Evolutionary conservation across 2,113 vertebrate genomes (phyloP).

Genomic region (Chlamydotis undulata): DNA sequence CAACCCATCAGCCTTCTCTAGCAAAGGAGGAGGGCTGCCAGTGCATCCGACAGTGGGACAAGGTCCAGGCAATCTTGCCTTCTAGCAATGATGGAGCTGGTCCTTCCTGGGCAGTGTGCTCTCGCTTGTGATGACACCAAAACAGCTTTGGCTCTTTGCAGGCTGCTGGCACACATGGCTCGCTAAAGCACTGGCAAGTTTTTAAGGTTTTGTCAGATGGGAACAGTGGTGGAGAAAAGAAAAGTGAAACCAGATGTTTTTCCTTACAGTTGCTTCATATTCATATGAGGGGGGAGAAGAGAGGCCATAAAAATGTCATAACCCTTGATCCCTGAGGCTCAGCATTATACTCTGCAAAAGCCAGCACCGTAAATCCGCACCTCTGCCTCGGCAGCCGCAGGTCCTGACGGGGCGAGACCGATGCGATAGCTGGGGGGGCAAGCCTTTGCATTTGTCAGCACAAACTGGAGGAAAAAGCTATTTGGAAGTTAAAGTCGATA

Average conservation of each 20-base stretch:
- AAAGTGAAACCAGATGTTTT: slow-evolving; percentile 82
- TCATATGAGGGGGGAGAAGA: slow-evolving; percentile 14
- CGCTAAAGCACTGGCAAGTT: slow-evolving; percentile 63
- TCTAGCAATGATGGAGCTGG: not conserved
- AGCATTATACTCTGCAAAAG: slow-evolving; percentile 60
- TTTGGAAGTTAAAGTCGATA: not conserved
- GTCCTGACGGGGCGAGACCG: not conserved
- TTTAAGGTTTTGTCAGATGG: slow-evolving; percentile 72
- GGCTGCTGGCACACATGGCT: not conserved
- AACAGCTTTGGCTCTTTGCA: slow-evolving; percentile 18
- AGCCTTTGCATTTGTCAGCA: not conserved
- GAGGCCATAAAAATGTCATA: slow-evolving; percentile 76
- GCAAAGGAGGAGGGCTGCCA: not conserved
- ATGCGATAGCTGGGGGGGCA: not conserved
- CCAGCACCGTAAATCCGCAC: slow-evolving; percentile 56
- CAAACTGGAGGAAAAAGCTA: slow-evolving; percentile 14
- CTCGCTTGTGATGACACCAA: slow-evolving; percentile 4
- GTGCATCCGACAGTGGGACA: not conserved
- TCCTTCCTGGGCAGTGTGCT: not conserved
- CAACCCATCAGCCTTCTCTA: not conserved
- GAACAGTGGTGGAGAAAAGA: slow-evolving; percentile 69
- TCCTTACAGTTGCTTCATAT: slow-evolving; percentile 71
- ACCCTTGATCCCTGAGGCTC: slow-evolving; percentile 66
- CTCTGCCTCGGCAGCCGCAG: not conserved
- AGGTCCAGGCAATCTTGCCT: not conserved